Base-by-base conservation (phyloP, 2,888 invertebrate species). In the Standfussiana lucernea region DNA sequence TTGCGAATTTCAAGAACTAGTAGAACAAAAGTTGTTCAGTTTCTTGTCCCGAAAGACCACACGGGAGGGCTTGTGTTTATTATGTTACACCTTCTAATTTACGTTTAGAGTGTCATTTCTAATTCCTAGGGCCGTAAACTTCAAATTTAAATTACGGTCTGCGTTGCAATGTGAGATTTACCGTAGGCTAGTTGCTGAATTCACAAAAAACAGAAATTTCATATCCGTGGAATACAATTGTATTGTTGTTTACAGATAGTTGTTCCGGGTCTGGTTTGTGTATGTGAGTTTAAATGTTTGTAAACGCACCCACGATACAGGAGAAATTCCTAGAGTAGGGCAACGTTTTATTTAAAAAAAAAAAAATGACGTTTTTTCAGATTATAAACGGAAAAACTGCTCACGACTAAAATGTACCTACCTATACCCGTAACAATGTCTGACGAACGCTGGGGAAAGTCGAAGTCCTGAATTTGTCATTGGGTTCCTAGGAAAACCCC, bases 401-500 rank as follows among this genome's bases (percentile, higher is more conserved):
- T 6, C 13, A 56, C 7, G 28, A 56, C 56, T 15, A 56, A 28
- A 15, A 56, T 28, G 56, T 56, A 28, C 56, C 1, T n/a, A n/a
- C n/a, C n/a, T n/a, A n/a, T n/a, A n/a, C n/a, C n/a, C n/a, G n/a
- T n/a, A n/a, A n/a, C 75, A 65, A 11, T 47, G 28, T 32, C 24
- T 68, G 67, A 79, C 72, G n/a, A 50, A 37, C 15, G 8, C 8
- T 50, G 6, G 24, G 79, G 68, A 79, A 75, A 79, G 64, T 59
- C 15, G 15, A 2, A 50, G 24, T 47, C 21, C 66, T 67, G 59
- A 32, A 66, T 67, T 68, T 56, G 64, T 79, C 79, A 79, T 65
- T 24, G 40, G 11, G 3, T 24, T 56, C 13, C 15, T 28, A 11
- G 79, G 28, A 79, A 79, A 65, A 47, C 18, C 79, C 75, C 45